A percentile compares a stretch with the other conserved stretches of the same genome.
phyloP scores from a whole-genome alignment of 2,113 vertebrate species.

The Tenebrosternarchus preto region DNA sequence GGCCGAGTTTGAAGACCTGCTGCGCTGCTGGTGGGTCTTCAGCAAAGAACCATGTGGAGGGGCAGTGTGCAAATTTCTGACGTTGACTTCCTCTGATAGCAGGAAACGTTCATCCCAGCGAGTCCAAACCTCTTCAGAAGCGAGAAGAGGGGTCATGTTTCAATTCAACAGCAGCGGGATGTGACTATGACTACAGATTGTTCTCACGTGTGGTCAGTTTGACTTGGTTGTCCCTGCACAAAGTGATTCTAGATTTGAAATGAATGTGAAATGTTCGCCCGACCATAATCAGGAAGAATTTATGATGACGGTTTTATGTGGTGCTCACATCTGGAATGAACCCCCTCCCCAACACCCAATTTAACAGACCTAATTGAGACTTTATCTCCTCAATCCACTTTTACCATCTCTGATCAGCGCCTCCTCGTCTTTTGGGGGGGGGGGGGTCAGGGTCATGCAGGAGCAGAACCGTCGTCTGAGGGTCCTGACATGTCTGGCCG shows the following conservation, averaged over 20 bases:
- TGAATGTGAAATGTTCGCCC: too few relatives aligned
- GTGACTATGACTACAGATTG: background rate
- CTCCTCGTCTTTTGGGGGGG: too few relatives aligned
- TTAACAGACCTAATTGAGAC: too few relatives aligned
- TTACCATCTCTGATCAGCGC: too few relatives aligned
- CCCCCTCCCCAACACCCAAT: too few relatives aligned
- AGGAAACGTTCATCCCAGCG: slow-evolving; percentile 72
- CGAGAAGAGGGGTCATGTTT: slow-evolving; percentile 32
- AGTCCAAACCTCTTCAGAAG: slow-evolving; percentile 58
- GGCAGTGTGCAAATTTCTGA: slow-evolving; percentile 78
- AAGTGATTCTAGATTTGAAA: background rate
- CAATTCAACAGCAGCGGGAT: slow-evolving; percentile 37
- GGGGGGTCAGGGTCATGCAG: background rate
- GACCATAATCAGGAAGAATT: background rate
- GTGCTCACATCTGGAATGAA: too few relatives aligned
- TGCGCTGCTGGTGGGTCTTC: slow-evolving; percentile 47
- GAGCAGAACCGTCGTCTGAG: slow-evolving; percentile 10
- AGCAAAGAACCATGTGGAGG: slow-evolving; percentile 64
- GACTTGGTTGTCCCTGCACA: background rate
- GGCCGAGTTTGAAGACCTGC: slow-evolving; percentile 73
- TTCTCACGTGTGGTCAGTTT: background rate
- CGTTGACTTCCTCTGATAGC: slow-evolving; percentile 76
- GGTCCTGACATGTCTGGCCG: slow-evolving; percentile 24
- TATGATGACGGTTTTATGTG: background rate
- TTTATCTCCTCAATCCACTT: background rate